Evolutionary conservation across 2,113 vertebrate genomes (phyloP), one percentile per base, ranked within the genome.

Genomic region (Erythrolamprus reginae): DNA sequence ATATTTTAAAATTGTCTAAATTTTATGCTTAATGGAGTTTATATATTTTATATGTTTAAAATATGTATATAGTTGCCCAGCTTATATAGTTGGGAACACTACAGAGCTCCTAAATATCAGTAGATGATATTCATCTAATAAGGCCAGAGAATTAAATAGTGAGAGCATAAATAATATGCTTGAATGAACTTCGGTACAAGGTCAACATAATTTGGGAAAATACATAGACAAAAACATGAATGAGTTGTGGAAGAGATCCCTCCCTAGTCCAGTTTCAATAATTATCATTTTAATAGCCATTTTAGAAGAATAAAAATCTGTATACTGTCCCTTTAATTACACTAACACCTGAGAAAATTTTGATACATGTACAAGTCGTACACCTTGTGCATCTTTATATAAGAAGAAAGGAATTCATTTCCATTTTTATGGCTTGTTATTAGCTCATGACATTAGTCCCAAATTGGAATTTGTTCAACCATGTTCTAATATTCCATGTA

Each of bases 381-480:
- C 5, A 55, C 33, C 61, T 23, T 3, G 89, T 52, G 3, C 87
- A 88, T 84, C 82, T 70, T 89, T 90, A 47, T 70, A n/a, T 45
- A 13, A 0, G 23, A 90, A 92, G 45, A 9, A 10, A 1, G 17
- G 13, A 45, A 70, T 17, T 70, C 21, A 50, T 90, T 70, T 33
- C 56, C 17, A 86, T 82, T 77, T 56, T 83, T 83, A 82, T 56
- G 45, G 23, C 15, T 55, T 82, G 21, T 51, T 86, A 17, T 65
- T n/a, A 55, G 1, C 4, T 45, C 21, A 17, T 23, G 48, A n/a
- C 38, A 45, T 52, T 19, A 51, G 21, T 84, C n/a, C 45, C 77
- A 91, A 92, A 82, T 65, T 91, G 93, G 95, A 47, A 82, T 89
- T 70, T 38, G 26, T 53, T 88, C 52, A 2, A 0, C 70, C 10